phyloP scores from a whole-genome alignment of 1,140 invertebrate species.

The Apis florea region DNA sequence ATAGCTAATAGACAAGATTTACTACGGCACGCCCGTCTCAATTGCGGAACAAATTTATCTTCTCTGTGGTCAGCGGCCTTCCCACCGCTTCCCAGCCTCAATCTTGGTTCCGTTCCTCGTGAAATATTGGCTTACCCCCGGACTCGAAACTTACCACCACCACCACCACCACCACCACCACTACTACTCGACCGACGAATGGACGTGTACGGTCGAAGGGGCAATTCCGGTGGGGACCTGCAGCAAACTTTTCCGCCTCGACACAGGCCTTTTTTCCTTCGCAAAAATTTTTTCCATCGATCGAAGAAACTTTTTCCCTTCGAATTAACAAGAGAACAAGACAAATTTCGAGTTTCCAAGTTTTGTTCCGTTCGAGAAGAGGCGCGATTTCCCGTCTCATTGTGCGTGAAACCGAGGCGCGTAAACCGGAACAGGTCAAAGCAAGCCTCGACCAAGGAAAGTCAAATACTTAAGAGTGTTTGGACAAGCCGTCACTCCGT shows the following conservation, averaged over 20 bases:
- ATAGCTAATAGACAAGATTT: slow-evolving; percentile 78
- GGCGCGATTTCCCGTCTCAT: slow-evolving; percentile 63
- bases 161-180: too few species aligned
- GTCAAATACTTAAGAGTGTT: slow-evolving; percentile 71
- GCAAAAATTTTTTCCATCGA: too few species aligned
- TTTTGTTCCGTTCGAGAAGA: too few species aligned
- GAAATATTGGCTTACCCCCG: slow-evolving; percentile 77
- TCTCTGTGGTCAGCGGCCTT: slow-evolving; percentile 75
- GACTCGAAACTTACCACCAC: slow-evolving; percentile 77
- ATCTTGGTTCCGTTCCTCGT: slow-evolving; percentile 75
- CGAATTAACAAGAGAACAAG: too few species aligned
- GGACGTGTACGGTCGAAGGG: slow-evolving; percentile 55
- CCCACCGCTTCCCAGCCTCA: slow-evolving; percentile 77
- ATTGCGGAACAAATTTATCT: slow-evolving; percentile 79
- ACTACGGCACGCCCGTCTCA: slow-evolving; percentile 77
- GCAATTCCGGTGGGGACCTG: too few species aligned
- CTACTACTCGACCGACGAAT: slow-evolving; percentile 69
- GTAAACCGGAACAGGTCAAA: slow-evolving; percentile 23
- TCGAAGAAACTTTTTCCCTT: too few species aligned
- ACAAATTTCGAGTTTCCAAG: too few species aligned
- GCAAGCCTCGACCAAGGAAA: slow-evolving; percentile 40
- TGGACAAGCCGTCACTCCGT: slow-evolving; percentile 71
- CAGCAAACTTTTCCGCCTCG: too few species aligned
- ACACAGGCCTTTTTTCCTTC: too few species aligned
- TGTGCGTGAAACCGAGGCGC: slow-evolving; percentile 64